A percentile compares a stretch with the other conserved stretches of the same genome.
Evolutionary conservation across 2,888 invertebrate species (phyloP).

Genomic region (Lymantria dispar): DNA sequence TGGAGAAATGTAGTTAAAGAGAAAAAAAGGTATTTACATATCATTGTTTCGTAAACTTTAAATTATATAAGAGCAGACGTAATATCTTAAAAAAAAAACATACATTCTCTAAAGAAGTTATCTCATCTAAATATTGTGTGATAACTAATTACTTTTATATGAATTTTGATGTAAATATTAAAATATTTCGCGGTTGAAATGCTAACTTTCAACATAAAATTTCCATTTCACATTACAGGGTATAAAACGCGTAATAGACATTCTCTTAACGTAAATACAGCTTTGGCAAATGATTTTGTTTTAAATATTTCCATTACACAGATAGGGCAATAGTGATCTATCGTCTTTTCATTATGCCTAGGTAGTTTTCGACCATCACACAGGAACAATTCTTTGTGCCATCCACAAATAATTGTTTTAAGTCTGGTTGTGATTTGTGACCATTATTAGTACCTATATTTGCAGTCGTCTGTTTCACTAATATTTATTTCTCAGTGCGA

Average conservation of each 20-base stretch:
- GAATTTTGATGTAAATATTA: conserved; percentile 3
- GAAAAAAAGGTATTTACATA: not conserved
- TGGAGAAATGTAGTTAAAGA: no score
- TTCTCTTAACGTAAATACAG: not conserved
- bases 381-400: no score
- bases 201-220: not conserved
- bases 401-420: no score
- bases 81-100: not conserved
- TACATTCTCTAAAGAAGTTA: conserved; percentile 4
- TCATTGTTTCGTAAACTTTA: not conserved
- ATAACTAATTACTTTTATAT: not conserved
- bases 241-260: not conserved
- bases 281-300: no score
- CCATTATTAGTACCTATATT: no score
- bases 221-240: not conserved
- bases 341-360: no score
- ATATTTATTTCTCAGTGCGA: no score
- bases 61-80: conserved; percentile 1
- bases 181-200: not conserved
- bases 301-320: no score
- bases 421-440: no score
- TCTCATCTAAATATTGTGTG: conserved; percentile 6
- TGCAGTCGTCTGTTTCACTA: no score
- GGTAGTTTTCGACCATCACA: no score
- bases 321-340: no score